Evolutionary conservation across 64 coral and sea anemone species (phyloP), one percentile per base, ranked within the genome.

Genomic region (Pocillopora verrucosa): DNA sequence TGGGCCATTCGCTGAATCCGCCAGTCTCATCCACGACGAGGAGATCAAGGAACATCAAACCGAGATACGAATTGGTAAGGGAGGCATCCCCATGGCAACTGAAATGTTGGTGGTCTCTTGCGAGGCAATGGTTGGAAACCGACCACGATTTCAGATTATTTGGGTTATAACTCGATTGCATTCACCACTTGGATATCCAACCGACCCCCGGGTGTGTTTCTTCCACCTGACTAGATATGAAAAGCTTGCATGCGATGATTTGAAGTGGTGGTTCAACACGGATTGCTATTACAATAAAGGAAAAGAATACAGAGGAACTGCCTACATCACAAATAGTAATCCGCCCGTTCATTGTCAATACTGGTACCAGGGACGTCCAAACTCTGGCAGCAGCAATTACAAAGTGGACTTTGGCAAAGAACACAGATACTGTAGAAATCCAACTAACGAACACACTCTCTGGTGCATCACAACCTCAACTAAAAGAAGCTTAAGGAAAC

Each of bases 151-250:
- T 22, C 91, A 90, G 56, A 76, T 97, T 38, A 91, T 97, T 70
- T 97, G 95, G 95, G 95, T 89, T 2, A 63, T 97, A 10, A 97
- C 95, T 14, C 87, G 92, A 78, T 65, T 97, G 9, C 95, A 97
- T 25, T 97, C 95, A 1, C 95, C 95, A 0, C 45, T 97, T 72
- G 95, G 95, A 4, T 97, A 97, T 41, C 95, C 95, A 4, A 97
- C 95, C 4, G 95, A 97, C 84, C 95, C 95, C 35, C 73, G 76
- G 9, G 20, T 93, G 17, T 97, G 95, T n/a, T 74, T 58, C 14
- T 97, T 83, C 74, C 89, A 92, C 4, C 3, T 0, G 0, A 36
- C 69, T 2, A 91, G 13, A 14, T 62, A 61, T 19, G 22, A n/a
- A 0, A 35, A 70, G 4, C 65, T 13, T 11, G 88, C 76, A 22